Base-by-base conservation (phyloP, 2,888 invertebrate genomes). In the Galeopsomyia nigrocyanea region DNA sequence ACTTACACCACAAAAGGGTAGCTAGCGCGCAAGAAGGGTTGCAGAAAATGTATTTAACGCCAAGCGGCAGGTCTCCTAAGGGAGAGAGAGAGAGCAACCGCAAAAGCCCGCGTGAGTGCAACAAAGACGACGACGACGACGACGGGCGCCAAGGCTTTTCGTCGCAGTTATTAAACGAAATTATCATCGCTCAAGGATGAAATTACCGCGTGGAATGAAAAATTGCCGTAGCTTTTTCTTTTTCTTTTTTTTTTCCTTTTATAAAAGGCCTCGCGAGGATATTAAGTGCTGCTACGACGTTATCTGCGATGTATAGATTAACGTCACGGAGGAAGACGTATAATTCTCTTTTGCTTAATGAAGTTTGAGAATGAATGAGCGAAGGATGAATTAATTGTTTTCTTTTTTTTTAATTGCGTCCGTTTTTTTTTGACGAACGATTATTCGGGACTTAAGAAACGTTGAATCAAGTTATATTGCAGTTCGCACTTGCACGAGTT, bases 121-220 rank as follows among this genome's bases (percentile, higher is more conserved):
- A 53, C 53, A 53, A 19, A 19, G 53, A 53, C 53, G 53, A 17
- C n/a, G n/a, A n/a, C 13, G 53, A 14, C 51, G 51, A 9, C 13
- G n/a, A 7, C 7, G 31, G 3, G 3, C 31, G 51, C 51, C n/a
- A 5, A 26, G 26, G 26, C 26, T 26, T 26, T 5, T 7, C 17
- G 63, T 57, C 21, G 56, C 17, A 22, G 70, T 58, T 70, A 49
- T 64, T 57, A 63, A 69, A 63, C 31, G 57, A 64, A 69, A 69
- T 63, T 63, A 69, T 69, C 55, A 46, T 57, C 56, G 63, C 50
- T 69, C 51, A 26, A 46, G 64, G 60, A 53, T 65, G 53, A 70
- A 70, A 70, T 64, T 58, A 60, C 31, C 16, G n/a, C 60, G 21
- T 17, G 17, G 17, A 17, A 19, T 19, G 53, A 19, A 39, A 39